Evolutionary conservation across 53 echinoderm and acorn worm genomes (phyloP).

Genomic region (Arbacia lixula): DNA sequence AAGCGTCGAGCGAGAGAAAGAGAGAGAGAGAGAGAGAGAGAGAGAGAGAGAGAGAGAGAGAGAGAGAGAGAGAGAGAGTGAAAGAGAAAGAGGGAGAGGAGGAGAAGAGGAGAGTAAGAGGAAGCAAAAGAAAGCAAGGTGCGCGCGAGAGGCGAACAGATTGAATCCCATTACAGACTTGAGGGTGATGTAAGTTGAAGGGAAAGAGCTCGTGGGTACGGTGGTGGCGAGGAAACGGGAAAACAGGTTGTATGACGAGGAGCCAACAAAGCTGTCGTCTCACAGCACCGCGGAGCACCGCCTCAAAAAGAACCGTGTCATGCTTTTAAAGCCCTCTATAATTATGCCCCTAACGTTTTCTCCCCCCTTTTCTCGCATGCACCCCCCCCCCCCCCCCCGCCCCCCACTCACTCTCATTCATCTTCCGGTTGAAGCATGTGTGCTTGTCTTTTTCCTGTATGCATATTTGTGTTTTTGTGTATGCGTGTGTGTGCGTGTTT

Average conservation of each 20-base stretch:
- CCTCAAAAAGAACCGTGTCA: slow-evolving; percentile 20
- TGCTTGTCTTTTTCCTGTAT: too few relatives aligned
- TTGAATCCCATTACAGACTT: slow-evolving; percentile 36
- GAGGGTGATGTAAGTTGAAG: slow-evolving; percentile 18
- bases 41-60: too few relatives aligned
- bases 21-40: not conserved
- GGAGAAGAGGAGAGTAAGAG: slow-evolving; percentile 9
- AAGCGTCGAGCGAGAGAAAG: not conserved
- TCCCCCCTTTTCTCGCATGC: too few relatives aligned
- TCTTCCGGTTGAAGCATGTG: too few relatives aligned
- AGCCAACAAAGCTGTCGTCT: slow-evolving; percentile 10
- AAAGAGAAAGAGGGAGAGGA: not conserved
- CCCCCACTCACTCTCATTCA: too few relatives aligned
- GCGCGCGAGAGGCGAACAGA: not conserved
- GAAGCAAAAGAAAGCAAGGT: too few relatives aligned
- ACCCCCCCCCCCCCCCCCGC: too few relatives aligned
- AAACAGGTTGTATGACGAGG: slow-evolving; percentile 42
- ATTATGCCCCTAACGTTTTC: slow-evolving; percentile 7
- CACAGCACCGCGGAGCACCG: not conserved
- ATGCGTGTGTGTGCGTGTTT: too few relatives aligned
- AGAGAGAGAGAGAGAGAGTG: not conserved
- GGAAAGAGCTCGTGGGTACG: slow-evolving; percentile 29
- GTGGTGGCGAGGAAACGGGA: slow-evolving; percentile 2
- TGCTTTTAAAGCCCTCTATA: slow-evolving; percentile 19
- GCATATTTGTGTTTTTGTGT: too few relatives aligned